These are phyloP conservation scores for Anhinga rufa DNA, from an alignment of 2,113 vertebrate species.

Conservation along the genomic window DNA sequence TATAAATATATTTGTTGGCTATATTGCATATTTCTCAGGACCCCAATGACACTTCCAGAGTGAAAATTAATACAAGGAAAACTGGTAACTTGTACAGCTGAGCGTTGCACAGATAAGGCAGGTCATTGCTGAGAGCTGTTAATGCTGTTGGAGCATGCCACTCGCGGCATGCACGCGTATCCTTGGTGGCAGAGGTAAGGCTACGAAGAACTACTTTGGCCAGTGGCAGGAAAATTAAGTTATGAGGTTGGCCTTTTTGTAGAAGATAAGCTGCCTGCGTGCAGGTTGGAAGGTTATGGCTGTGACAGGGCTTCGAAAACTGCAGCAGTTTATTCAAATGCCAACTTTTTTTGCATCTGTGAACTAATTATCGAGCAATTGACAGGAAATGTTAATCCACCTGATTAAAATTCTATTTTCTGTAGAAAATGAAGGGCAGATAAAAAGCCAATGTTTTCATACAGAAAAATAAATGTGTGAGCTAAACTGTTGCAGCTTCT, in stretches of 20 bases:
- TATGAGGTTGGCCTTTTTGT: not conserved
- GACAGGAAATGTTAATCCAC: not conserved
- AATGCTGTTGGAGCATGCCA: not conserved
- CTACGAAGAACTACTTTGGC: not conserved
- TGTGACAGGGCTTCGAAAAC: not conserved
- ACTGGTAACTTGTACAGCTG: not conserved
- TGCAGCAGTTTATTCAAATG: not conserved
- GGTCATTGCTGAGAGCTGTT: not conserved
- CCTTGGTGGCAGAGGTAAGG: not conserved
- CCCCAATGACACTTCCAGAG: not conserved
- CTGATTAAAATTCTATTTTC: not conserved
- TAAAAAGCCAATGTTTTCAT: not conserved
- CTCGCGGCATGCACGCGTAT: accelerated
- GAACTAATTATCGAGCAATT: not conserved
- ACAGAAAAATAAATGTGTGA: not conserved
- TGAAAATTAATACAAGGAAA: not conserved
- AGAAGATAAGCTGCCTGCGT: not conserved
- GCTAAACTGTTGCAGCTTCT: not conserved
- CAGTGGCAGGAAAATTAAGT: not conserved
- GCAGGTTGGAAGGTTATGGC: not conserved
- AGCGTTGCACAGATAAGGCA: not conserved
- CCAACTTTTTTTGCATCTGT: not conserved
- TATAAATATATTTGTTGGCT: not conserved
- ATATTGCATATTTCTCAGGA: not conserved
- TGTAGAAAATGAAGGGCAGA: not conserved